Percentiles rank a stretch among this genome's conserved stretches.
phyloP scores from a whole-genome alignment of 2,113 vertebrate genomes.

The Psilopogon haemacephalus region DNA sequence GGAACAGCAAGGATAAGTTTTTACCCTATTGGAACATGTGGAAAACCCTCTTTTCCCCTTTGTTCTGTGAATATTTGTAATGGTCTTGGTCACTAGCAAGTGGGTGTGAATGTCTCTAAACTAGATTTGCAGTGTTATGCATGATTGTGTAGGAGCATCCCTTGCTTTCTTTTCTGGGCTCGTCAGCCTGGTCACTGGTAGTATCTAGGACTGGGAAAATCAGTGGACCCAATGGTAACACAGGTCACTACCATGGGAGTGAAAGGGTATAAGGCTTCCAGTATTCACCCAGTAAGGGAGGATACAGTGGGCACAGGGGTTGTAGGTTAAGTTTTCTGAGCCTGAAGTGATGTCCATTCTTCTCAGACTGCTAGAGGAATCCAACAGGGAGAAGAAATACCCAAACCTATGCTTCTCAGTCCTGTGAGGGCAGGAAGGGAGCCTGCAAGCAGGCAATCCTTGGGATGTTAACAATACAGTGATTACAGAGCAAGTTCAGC shows the following conservation, averaged over 20 bases:
- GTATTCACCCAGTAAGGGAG: background rate
- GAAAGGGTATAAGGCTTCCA: background rate
- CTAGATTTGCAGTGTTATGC: background rate
- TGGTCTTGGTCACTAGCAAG: background rate
- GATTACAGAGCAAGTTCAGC: background rate
- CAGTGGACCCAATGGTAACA: background rate
- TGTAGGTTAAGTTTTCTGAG: background rate
- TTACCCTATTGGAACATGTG: background rate
- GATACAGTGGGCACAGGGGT: background rate
- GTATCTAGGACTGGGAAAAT: background rate
- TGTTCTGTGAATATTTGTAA: background rate
- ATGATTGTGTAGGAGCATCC: background rate
- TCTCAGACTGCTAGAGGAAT: background rate
- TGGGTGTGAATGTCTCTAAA: background rate
- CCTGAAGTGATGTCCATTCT: background rate
- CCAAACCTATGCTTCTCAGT: background rate
- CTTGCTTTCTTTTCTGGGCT: background rate
- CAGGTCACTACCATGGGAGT: background rate
- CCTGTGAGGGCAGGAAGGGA: background rate
- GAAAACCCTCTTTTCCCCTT: background rate
- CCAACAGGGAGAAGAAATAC: too few species aligned
- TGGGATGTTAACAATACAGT: background rate
- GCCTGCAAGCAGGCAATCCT: background rate
- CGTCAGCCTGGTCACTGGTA: background rate
- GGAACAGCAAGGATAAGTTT: background rate